Evolutionary conservation across 2,888 invertebrate species (phyloP), one percentile per base, ranked within the genome.

Genomic region (Tetragonula carbonaria): DNA sequence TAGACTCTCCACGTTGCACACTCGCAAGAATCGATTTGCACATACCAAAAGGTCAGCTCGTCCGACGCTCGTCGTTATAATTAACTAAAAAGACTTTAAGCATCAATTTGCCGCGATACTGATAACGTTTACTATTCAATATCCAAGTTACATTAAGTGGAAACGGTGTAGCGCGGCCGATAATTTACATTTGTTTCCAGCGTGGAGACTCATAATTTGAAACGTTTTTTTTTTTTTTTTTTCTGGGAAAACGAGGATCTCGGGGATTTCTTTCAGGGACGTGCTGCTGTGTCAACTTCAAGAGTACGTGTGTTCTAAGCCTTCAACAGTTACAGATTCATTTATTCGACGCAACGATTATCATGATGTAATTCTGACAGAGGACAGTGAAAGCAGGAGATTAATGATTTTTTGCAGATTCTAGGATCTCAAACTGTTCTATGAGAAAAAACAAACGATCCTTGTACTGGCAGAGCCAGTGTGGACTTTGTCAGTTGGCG

Each of bases 1-100:
- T 38, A 53, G 51, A 65, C 23, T 23, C 21, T 38, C 23, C 55
- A 28, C 51, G 65, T 71, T 71, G 28, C 28, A 14, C 8, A 21
- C 21, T 53, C 16, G 33, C 62, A 38, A 57, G 50, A 51, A 79
- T 74, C 63, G 73, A 81, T 72, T 33, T 18, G 21, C 38, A 45
- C 50, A 57, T 28, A 33, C 53, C 59, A 6, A 73, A 68, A 73
- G 33, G 72, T 68, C 33, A 28, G 18, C n/a, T 45, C 28, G 53
- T 38, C 63, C n/a, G 55, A 51, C 38, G 8, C 55, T 33, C 33
- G 14, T 33, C 23, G 33, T 45, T 65, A 55, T 68, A 78, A 80
- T 63, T 80, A 80, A 68, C 28, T 33, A 33, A 33, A 28, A 70
- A 78, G 38, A 50, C 28, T 14, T 23, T 51, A 51, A 11, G 4